Evolutionary conservation across 2,888 invertebrate species (phyloP).

Genomic region (Drosophila prostipennis): DNA sequence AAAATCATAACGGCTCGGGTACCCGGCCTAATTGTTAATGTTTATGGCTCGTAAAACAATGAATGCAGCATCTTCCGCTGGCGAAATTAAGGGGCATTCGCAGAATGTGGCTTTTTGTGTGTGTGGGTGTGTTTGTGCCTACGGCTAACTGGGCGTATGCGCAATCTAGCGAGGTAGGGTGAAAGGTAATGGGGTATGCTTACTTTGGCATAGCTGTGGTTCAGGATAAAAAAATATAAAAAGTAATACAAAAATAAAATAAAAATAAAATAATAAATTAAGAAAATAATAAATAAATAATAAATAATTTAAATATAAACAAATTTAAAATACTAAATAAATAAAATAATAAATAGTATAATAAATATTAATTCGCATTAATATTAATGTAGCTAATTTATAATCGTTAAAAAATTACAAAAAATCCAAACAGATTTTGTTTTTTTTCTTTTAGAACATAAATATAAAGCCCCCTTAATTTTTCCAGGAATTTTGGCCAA

Average conservation of each 20-base stretch:
- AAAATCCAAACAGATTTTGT: background rate
- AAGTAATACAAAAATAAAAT: too few species aligned
- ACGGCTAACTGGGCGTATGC: constrained; percentile 41
- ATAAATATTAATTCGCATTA: too few species aligned
- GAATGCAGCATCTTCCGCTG: constrained; percentile 54
- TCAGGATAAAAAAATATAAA: too few species aligned
- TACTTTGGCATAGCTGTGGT: too few species aligned
- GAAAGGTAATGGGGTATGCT: background rate
- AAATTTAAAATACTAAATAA: too few species aligned
- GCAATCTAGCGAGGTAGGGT: constrained; percentile 6
- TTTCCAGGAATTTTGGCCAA: background rate
- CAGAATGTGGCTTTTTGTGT: constrained; percentile 20
- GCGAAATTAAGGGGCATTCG: constrained; percentile 38
- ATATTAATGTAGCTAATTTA: too few species aligned
- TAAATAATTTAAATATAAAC: too few species aligned
- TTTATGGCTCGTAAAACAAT: constrained; percentile 79
- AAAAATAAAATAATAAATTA: too few species aligned
- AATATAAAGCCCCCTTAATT: background rate
- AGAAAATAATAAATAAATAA: too few species aligned
- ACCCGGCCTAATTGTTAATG: constrained; percentile 72
- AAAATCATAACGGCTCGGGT: constrained; percentile 58
- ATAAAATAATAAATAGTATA: too few species aligned
- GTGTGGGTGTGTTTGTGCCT: background rate
- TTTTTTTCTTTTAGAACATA: background rate
- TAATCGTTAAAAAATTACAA: too few species aligned